Base-by-base conservation (phyloP, 2,888 invertebrate species). In the Drosophila kanekoi region DNA sequence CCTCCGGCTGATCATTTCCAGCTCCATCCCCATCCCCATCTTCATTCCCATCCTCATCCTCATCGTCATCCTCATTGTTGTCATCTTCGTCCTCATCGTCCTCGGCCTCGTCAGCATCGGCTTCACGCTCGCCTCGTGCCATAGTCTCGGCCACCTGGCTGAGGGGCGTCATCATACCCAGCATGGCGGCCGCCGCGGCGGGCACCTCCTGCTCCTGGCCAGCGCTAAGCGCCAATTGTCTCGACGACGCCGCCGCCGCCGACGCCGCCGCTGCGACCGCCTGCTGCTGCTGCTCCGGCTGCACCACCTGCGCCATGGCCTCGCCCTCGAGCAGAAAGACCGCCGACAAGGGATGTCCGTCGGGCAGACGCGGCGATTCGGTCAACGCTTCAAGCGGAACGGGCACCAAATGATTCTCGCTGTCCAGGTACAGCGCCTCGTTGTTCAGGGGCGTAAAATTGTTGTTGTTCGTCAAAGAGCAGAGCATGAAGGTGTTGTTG, bases 391-490 rank as follows among this genome's bases (percentile, higher is more conserved):
- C 90, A 14, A 81, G 40, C 0, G 90, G 91, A 56, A 90, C 88
- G 0, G 91, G 90, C 40, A 91, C 89, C 71, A 90, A 68, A 57
- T 90, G 91, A 75, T 87, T 79, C 41, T 89, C 87, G 35, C 77
- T 84, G 49, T 92, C 91, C 72, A 92, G 65, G 73, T 91, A 92
- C 16, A 92, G 67, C 0, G 90, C 90, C 41, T 90, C 95, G 82
- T 95, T 95, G 89, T 96, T 96, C 41, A 96, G 93, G 0, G 96
- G 95, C 18, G 95, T 95, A 58, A 95, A 93, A 14, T 95, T 95
- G 65, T 96, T 95, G 65, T 96, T 93, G 48, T 87, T 89, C 47
- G 95, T 95, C 44, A 96, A 95, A 59, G 94, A 94, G 57, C 91
- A 90, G 1, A 94, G 93, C 70, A 96, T 95, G 35, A 96, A 93